Evolutionary conservation across 2,888 invertebrate genomes (phyloP).

Genomic region (Parelbella ahira): DNA sequence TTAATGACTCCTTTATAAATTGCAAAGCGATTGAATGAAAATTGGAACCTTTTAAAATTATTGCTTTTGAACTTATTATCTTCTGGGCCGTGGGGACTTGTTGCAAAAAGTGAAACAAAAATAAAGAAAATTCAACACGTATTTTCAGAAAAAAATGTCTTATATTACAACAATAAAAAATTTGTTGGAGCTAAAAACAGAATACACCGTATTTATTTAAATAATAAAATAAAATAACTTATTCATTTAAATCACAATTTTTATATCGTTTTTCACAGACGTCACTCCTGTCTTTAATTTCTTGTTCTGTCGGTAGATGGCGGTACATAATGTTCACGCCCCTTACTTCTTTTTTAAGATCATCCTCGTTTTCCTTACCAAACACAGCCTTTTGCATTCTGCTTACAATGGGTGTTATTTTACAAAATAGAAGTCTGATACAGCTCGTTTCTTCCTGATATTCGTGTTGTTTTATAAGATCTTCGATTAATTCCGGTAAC

Average conservation of each 20-base stretch:
- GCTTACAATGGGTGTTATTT: slow-evolving; percentile 87
- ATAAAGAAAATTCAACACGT: too few species aligned
- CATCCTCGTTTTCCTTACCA: slow-evolving; percentile 48
- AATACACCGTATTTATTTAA: too few species aligned
- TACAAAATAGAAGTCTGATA: slow-evolving; percentile 86
- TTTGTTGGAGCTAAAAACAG: too few species aligned
- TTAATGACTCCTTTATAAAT: too few species aligned
- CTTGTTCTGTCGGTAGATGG: slow-evolving; percentile 81
- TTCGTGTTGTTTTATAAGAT: slow-evolving; percentile 77
- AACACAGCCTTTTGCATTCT: slow-evolving; percentile 87
- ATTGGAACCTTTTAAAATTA: too few species aligned
- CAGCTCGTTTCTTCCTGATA: slow-evolving; percentile 84
- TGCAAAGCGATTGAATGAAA: too few species aligned
- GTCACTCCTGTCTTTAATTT: slow-evolving; percentile 81
- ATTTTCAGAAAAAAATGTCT: too few species aligned
- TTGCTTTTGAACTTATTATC: too few species aligned
- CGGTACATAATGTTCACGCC: slow-evolving; percentile 75
- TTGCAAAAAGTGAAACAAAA: too few species aligned
- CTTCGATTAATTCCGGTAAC: slow-evolving; percentile 82
- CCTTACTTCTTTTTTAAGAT: slow-evolving; percentile 45
- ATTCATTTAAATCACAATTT: slow-evolving; percentile 65
- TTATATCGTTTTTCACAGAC: slow-evolving; percentile 82
- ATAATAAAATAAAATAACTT: too few species aligned
- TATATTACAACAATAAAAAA: too few species aligned
- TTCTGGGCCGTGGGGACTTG: too few species aligned